Evolutionary conservation across 2,888 invertebrate species (phyloP).

Genomic region (Urechis unicinctus): DNA sequence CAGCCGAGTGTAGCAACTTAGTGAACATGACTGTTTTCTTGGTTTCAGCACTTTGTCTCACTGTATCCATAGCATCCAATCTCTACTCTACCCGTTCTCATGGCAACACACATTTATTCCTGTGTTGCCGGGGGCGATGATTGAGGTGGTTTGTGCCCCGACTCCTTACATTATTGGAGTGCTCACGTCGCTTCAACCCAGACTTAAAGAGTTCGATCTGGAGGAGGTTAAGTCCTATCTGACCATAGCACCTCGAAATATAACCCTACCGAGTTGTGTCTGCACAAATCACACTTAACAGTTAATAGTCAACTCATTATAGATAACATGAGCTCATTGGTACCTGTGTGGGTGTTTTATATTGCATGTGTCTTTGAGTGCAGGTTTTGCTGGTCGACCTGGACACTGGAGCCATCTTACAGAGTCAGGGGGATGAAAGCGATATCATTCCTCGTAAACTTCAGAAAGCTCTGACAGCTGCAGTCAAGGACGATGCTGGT

Average conservation of each 20-base stretch:
- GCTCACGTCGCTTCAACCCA: constrained; percentile 47
- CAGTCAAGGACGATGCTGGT: constrained; percentile 49
- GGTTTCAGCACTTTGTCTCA: constrained; percentile 63
- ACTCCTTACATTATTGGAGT: constrained; percentile 73
- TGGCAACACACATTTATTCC: constrained; percentile 82
- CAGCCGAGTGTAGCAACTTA: no score
- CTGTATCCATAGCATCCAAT: constrained; percentile 69
- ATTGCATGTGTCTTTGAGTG: background rate
- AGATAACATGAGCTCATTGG: no score
- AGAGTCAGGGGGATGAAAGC: constrained; percentile 69
- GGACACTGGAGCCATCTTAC: constrained; percentile 57
- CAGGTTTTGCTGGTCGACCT: constrained; percentile 65
- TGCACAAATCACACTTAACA: background rate
- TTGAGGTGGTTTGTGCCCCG: constrained; percentile 66
- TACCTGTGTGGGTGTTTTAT: background rate
- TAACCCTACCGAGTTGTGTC: no score
- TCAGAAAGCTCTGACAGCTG: constrained; percentile 63
- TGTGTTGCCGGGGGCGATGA: constrained; percentile 62
- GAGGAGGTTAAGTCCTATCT: constrained; percentile 12
- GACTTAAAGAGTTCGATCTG: constrained; percentile 4
- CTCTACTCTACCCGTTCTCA: constrained; percentile 71
- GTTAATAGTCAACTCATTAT: background rate
- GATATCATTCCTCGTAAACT: constrained; percentile 67
- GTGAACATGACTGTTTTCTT: no score
- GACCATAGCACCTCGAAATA: background rate